A percentile compares a stretch with the other conserved stretches of the same genome.
Evolutionary conservation across 2,888 invertebrate species (phyloP).

Genomic region (Melieria picta): DNA sequence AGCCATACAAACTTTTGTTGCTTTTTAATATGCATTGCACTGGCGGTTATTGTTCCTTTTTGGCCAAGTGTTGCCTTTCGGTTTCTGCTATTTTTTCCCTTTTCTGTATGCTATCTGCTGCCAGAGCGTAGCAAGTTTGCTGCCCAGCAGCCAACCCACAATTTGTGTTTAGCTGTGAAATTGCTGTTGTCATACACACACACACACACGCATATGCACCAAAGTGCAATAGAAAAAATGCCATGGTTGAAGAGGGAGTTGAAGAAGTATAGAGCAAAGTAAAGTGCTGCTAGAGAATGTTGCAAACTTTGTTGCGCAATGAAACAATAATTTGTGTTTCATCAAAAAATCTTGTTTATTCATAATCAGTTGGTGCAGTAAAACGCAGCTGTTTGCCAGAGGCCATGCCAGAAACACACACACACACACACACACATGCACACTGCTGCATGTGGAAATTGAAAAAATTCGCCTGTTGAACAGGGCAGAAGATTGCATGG

Average conservation of each 20-base stretch:
- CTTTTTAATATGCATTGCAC: slow-evolving; percentile 40
- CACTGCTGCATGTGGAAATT: background rate
- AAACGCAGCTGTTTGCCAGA: slow-evolving; percentile 41
- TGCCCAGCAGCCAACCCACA: too few relatives aligned
- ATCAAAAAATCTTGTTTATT: slow-evolving; percentile 52
- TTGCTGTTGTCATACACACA: slow-evolving; percentile 8
- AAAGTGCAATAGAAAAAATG: slow-evolving; percentile 34
- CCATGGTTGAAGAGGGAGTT: background rate
- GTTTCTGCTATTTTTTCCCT: slow-evolving; percentile 24
- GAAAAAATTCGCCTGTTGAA: background rate
- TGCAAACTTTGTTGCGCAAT: slow-evolving; percentile 23
- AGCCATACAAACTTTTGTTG: slow-evolving; percentile 29
- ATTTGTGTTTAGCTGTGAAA: too few relatives aligned
- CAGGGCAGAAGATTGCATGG: background rate
- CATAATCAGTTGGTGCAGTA: slow-evolving; percentile 59
- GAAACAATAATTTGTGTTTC: slow-evolving; percentile 47
- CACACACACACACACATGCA: background rate
- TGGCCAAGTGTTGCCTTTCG: slow-evolving; percentile 37
- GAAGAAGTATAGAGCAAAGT: slow-evolving; percentile 43
- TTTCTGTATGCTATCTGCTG: slow-evolving; percentile 4
- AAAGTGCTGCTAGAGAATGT: slow-evolving; percentile 36
- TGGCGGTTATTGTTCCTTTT: slow-evolving; percentile 38
- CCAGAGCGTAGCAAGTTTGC: too few relatives aligned
- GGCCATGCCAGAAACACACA: slow-evolving; percentile 5
- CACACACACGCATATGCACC: slow-evolving; percentile 29